Evolutionary conservation across 2,113 vertebrate species (phyloP), one percentile per base, ranked within the genome.

Genomic region (Pardalotus punctatus): DNA sequence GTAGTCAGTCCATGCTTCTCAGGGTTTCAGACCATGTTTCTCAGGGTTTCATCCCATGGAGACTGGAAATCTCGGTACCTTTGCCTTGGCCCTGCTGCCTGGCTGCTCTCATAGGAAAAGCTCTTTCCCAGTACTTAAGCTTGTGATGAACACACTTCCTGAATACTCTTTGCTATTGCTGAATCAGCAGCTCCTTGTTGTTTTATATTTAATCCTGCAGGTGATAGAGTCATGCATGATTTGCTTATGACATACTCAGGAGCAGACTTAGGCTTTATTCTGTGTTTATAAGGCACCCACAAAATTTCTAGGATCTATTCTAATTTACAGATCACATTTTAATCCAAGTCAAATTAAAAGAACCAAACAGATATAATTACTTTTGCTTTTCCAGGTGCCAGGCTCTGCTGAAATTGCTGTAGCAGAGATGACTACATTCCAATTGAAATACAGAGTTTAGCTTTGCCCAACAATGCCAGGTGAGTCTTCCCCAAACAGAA

Each of bases 31-130:
- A 74, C 1, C 14, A 50, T 42, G 8, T 12, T 43, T 9, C 19
- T 50, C 28, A 67, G 8, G 12, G 6, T 8, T 83, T 86, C 3
- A 23, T 18, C 7, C 23, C 4, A 7, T 1, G 18, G 21, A 81
- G 23, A 13, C 0, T 47, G 13, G 9, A 78, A 48, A 66, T 9
- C 2, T 58, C 5, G 1, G 5, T n/a, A 61, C 2, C 25, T 13
- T 64, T 2, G 3, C 33, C 5, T 11, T 38, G 8, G 14, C 27
- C 11, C 19, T 61, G 5, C 20, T 67, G 10, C 8, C 15, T 29
- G 43, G 10, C 2, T 51, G 6, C 10, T 65, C 14, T 11, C 3
- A 11, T 12, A 7, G 18, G 19, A 36, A 24, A 72, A 81, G 69
- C 28, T 16, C 4, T 77, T 77, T 71, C 24, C 4, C 10, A 28